Base-by-base conservation (phyloP, 2,797 vertebrate species). In the Enteromius treurensis region DNA sequence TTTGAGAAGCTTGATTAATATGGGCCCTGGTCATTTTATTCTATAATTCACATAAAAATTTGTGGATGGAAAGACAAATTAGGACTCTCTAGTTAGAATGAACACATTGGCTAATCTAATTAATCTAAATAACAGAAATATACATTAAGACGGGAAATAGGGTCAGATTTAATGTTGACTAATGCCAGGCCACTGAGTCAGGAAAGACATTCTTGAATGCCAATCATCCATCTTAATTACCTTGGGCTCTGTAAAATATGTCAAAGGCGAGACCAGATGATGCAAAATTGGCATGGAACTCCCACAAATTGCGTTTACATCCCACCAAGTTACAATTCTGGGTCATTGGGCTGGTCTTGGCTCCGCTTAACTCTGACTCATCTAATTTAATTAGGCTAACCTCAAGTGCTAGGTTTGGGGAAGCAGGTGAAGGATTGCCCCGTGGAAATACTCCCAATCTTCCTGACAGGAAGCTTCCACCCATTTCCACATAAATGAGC, bases 371-470 rank as follows among this genome's bases (percentile, higher is more conserved):
- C 79, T 84, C n/a, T 87, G 82, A 88, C 73, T 87, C 86, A 88
- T 81, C 76, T 84, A 85, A 88, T 82, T 85, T 64, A 82, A 74
- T 85, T 82, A 83, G 76, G 76, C 81, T 84, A 87, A 87, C 88
- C 82, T 79, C 80, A 87, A 86, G 76, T 85, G 77, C 55, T 74
- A 81, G 84, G 84, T 71, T 77, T 84, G 69, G 55, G 76, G n/a
- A 85, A 80, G 82, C 82, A 89, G 86, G 82, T 89, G 84, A 81
- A 87, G 86, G 84, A 86, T 75, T 84, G 79, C 76, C 69, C 71
- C 2, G 23, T 86, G 68, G 77, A 85, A 81, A 82, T 70, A 60
- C 23, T 77, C n/a, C 15, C 40, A 77, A 86, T 83, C 68, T 75
- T 77, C 62, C 70, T 77, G 74, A 37, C 79, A 68, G 76, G 40